These are phyloP conservation scores for Okamejei kenojei DNA, from an alignment of 2,797 vertebrate genomes.

Conservation along the genomic window DNA sequence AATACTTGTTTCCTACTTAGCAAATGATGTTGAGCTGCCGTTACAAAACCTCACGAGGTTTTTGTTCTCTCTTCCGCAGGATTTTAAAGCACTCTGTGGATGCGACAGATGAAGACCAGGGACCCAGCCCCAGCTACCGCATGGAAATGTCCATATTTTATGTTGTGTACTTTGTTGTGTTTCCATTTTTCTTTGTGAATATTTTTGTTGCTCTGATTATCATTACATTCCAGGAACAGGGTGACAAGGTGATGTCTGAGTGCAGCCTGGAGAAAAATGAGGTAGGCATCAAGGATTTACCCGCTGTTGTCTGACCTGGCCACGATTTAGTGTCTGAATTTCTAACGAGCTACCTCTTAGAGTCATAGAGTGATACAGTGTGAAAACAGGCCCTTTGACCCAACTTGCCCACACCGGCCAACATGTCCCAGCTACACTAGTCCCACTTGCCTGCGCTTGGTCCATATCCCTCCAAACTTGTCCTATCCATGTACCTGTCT, in stretches of 20 bases:
- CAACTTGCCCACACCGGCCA: too few relatives aligned
- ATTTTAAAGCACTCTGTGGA: slow-evolving; percentile 95
- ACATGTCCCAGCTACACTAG: too few relatives aligned
- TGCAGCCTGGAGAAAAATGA: slow-evolving; percentile 97
- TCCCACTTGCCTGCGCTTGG: too few relatives aligned
- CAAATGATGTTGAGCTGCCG: background rate
- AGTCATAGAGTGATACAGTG: too few relatives aligned
- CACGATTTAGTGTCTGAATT: background rate
- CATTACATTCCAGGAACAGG: slow-evolving; percentile 97
- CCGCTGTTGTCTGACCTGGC: background rate
- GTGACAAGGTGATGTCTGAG: slow-evolving; percentile 91
- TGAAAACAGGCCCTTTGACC: too few relatives aligned
- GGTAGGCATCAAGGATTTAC: slow-evolving; percentile 54
- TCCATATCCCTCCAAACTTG: too few relatives aligned
- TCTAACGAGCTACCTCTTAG: background rate
- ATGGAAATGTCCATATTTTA: slow-evolving; percentile 98
- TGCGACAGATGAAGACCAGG: slow-evolving; percentile 87
- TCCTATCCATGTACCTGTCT: too few relatives aligned
- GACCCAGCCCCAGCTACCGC: slow-evolving; percentile 86
- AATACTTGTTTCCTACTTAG: background rate
- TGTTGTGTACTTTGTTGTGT: slow-evolving; percentile 95
- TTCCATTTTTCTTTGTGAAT: slow-evolving; percentile 98
- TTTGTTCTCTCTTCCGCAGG: slow-evolving; percentile 53
- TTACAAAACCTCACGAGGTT: background rate
- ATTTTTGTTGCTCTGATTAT: slow-evolving; percentile 98